phyloP scores from a whole-genome alignment of 2,888 invertebrate species.

The Mamestra brassicae region DNA sequence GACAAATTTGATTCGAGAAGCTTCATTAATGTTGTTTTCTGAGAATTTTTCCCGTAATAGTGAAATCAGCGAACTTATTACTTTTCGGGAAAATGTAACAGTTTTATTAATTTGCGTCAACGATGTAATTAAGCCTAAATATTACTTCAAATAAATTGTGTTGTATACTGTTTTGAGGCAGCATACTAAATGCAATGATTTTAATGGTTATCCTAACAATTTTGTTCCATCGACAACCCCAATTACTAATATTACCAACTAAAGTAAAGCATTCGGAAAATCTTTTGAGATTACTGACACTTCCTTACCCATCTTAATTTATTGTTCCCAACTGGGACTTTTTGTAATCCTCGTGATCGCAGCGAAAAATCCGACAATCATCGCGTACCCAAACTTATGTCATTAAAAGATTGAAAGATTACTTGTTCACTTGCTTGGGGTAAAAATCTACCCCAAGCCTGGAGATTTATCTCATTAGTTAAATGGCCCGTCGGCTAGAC shows the following conservation, averaged over 20 bases:
- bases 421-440: slow-evolving; percentile 83
- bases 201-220: no score
- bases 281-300: slow-evolving; percentile 51
- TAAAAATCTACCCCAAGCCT: slow-evolving; percentile 80
- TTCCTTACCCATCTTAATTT: slow-evolving; percentile 60
- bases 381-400: slow-evolving; percentile 81
- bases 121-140: neutral
- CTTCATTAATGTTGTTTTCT: neutral
- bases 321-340: slow-evolving; percentile 58
- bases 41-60: neutral
- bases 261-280: slow-evolving; percentile 40
- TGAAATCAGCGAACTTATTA: no score
- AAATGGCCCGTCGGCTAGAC: slow-evolving; percentile 84
- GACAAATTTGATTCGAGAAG: neutral
- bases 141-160: neutral
- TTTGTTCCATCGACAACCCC: neutral
- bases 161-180: no score
- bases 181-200: no score
- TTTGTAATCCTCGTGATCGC: slow-evolving; percentile 63
- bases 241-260: slow-evolving; percentile 25
- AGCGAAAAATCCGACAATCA: slow-evolving; percentile 77
- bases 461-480: slow-evolving; percentile 89
- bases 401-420: slow-evolving; percentile 90
- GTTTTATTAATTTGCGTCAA: neutral
- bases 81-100: neutral